Evolutionary conservation across 2,797 vertebrate genomes (phyloP), one percentile per base, ranked within the genome.

Genomic region (Diceros bicornis): DNA sequence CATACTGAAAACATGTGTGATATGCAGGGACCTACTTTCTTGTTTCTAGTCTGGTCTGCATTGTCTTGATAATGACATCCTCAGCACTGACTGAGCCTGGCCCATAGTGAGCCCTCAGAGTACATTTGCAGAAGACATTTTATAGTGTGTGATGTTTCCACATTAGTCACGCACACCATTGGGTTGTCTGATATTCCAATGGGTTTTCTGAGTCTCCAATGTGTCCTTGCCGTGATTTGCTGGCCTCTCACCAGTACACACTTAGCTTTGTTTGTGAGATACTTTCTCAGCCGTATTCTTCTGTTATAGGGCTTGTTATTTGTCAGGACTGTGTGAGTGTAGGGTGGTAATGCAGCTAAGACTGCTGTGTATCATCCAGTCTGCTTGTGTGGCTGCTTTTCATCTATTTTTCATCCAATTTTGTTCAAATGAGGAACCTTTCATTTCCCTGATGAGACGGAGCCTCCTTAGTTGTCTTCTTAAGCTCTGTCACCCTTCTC

Each of bases 1-100:
- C 20, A 0, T 47, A 12, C 4, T 17, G 0, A 29, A 23, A 23
- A 17, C 18, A 23, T 0, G 1, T 20, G 23, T 61, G 21, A 13
- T 18, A 0, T 23, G 12, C 41, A 47, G 61, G 32, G 23, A 32
- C 8, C 29, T 23, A 7, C 2, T 7, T 29, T 9, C 1, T 62
- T 34, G 3, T 69, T n/a, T 66, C 66, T n/a, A 14, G 37, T 27
- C 47, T 84, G 23, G 29, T 23, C 47, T 77, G 32, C 17, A 5
- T 8, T 29, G 4, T 23, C 86, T n/a, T n/a, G 11, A 17, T 41
- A 23, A 10, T 68, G n/a, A 27, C 27, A 0, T 5, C 16, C 50
- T 34, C 25, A 5, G 47, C 4, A 4, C 37, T 44, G 25, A 2
- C n/a, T 5, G 2, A 6, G 32, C 29, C 84, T 69, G 25, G 11